Conservation (phyloP, 2,113 vertebrate genomes). For the Oenanthe oenanthe region DNA sequence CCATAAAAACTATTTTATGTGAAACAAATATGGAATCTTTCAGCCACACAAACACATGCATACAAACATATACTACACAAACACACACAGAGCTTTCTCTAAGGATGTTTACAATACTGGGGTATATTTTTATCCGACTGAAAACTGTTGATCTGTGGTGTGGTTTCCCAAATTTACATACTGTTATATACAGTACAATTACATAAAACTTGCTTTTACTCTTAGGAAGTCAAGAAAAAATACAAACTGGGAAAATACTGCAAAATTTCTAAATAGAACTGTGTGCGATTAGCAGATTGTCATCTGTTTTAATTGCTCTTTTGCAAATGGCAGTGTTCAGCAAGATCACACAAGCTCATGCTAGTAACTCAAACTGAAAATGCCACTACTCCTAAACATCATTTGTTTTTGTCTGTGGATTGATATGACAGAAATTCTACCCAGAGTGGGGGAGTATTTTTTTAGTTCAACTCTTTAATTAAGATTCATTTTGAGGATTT, state of each 20-base stretch:
- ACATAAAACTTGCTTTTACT: not conserved
- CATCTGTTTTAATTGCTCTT: conserved; percentile 58
- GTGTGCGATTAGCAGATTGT: conserved; percentile 44
- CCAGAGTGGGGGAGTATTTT: conserved; percentile 64
- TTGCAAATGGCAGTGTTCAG: conserved; percentile 57
- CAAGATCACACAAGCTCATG: conserved; percentile 44
- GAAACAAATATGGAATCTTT: not conserved
- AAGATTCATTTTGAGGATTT: conserved; percentile 63
- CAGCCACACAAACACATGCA: not conserved
- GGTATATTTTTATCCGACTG: not conserved
- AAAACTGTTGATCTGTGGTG: not conserved
- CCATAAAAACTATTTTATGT: not conserved
- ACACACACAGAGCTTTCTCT: not conserved
- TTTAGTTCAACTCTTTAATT: conserved; percentile 68
- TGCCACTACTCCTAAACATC: conserved; percentile 9
- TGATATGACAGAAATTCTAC: conserved; percentile 63
- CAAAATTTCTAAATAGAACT: conserved; percentile 20
- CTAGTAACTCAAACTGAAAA: conserved; percentile 43
- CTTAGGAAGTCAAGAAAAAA: not conserved
- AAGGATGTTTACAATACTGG: not conserved
- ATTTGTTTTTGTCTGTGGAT: conserved; percentile 65
- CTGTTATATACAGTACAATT: not conserved
- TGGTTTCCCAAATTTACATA: not conserved
- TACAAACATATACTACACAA: not conserved
- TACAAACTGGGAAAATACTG: conserved; percentile 17